Evolutionary conservation across 2,797 vertebrate species (phyloP).

Genomic region (Euthynnus affinis): DNA sequence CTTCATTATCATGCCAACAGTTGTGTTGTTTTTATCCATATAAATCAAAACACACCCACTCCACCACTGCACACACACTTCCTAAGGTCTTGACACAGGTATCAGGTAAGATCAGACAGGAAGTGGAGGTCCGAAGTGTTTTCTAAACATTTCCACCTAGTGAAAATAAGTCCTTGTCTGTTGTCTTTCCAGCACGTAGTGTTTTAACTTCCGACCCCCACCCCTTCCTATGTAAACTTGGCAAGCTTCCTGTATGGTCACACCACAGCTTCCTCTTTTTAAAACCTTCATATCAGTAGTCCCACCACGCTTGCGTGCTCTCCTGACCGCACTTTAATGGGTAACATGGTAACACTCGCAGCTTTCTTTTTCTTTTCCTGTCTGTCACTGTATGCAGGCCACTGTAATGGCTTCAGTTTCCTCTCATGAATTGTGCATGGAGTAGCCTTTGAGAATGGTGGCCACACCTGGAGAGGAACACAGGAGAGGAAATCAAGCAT

Average conservation of each 20-base stretch:
- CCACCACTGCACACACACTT: not conserved
- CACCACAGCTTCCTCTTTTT: conserved; percentile 39
- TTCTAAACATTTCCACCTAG: conserved; percentile 62
- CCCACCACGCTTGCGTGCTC: not conserved
- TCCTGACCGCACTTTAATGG: conserved; percentile 10
- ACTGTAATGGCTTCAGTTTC: conserved; percentile 52
- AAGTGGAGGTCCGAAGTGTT: conserved; percentile 47
- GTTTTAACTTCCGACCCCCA: conserved; percentile 42
- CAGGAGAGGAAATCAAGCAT: conserved; percentile 55
- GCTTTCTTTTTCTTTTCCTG: conserved; percentile 5
- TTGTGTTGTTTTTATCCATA: not conserved
- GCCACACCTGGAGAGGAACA: conserved; percentile 73
- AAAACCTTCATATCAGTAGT: conserved; percentile 17
- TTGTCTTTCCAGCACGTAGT: not conserved
- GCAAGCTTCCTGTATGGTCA: conserved; percentile 32
- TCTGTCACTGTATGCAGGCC: not conserved
- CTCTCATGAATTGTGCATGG: conserved; percentile 75
- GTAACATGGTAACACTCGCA: not conserved
- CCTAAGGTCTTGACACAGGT: conserved; percentile 45
- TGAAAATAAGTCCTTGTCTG: conserved; percentile 36
- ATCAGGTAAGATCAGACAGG: conserved; percentile 60
- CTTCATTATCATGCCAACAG: not conserved
- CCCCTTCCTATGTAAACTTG: conserved; percentile 18
- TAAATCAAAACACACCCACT: not conserved
- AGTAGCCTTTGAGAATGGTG: conserved; percentile 55